Evolutionary conservation across 2,888 invertebrate genomes (phyloP).

Genomic region (Iselma pallidipennis): DNA sequence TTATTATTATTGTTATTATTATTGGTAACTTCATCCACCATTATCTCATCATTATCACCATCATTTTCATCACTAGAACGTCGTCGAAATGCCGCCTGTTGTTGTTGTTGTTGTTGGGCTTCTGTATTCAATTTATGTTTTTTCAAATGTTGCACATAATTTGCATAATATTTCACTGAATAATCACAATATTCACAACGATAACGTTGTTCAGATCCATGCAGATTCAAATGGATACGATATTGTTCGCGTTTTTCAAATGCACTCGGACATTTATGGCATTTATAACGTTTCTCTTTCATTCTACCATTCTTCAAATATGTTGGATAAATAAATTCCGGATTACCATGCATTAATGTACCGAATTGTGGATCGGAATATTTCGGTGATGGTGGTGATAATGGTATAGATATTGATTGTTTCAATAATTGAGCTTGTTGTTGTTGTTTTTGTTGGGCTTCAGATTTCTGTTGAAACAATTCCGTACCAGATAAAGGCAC

Average conservation of each 20-base stretch:
- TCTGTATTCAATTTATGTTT: slow-evolving; percentile 76
- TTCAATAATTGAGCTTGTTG: slow-evolving; percentile 57
- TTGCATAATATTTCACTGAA: slow-evolving; percentile 84
- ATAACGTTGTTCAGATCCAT: slow-evolving; percentile 82
- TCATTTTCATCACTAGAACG: slow-evolving; percentile 37
- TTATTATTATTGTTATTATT: slow-evolving; percentile 32
- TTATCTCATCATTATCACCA: slow-evolving; percentile 29
- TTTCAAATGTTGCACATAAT: slow-evolving; percentile 79
- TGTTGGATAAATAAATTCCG: slow-evolving; percentile 76
- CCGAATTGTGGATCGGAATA: slow-evolving; percentile 71
- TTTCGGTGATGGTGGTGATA: slow-evolving; percentile 32
- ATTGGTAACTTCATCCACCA: slow-evolving; percentile 34
- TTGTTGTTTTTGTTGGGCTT: slow-evolving; percentile 58
- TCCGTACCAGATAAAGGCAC: slow-evolving; percentile 69
- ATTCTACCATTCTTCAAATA: slow-evolving; percentile 73
- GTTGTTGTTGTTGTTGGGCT: slow-evolving; percentile 58
- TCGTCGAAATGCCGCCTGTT: slow-evolving; percentile 40
- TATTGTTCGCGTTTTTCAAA: slow-evolving; percentile 86
- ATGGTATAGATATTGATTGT: slow-evolving; percentile 59
- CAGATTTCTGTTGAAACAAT: slow-evolving; percentile 66
- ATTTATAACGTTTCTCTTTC: slow-evolving; percentile 79
- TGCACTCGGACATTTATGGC: slow-evolving; percentile 84
- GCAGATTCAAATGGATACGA: slow-evolving; percentile 78
- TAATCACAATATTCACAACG: slow-evolving; percentile 85
- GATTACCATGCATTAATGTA: slow-evolving; percentile 72